Base-by-base conservation (phyloP, 2,888 invertebrate genomes). In the Spodoptera exigua region DNA sequence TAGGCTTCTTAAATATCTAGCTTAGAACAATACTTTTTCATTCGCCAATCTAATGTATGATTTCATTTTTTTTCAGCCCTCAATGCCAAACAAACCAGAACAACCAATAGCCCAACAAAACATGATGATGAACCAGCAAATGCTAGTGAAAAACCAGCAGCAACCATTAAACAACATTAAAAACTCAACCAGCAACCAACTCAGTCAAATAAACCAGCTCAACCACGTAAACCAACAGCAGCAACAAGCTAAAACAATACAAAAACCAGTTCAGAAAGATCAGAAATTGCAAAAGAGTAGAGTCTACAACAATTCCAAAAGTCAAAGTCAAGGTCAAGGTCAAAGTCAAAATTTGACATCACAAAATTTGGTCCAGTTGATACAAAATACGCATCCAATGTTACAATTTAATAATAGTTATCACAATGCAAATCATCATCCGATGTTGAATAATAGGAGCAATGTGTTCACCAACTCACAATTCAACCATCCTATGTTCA, bases 321-420 rank as follows among this genome's bases (percentile, higher is more conserved):
- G 9, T 5, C 27, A 27, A 27, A 9, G 27, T 27, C 27, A 27
- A 27, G 9, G 27, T 48, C 52, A 52, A 13, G 13, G 13, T 11
- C 70, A 68, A 1, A 62, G 7, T 3, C 78, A 78, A 21, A 83
- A 82, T 21, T 64, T 84, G 58, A 78, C 84, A 0, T 91, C 92
- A 0, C 91, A 92, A 62, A 93, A 91, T 51, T 57, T 94, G 21
- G 94, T 94, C 0, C 94, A 94, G 41, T 41, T 91, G 0, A 90
- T 94, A 16, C 94, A 94, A 72, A 92, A 89, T 44, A 93, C 94
- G 0, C 94, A 94, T 70, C 94, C 94, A 0, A 93, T 94, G 90
- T 44, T 94, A 49, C 90, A 92, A 21, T 86, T 84, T 11, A 88
- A 88, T 21, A 90, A 74, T 58, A 90, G 91, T 54, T 90, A 82